Conservation (phyloP, 2,888 invertebrate genomes). For the Erebia aethiops region DNA sequence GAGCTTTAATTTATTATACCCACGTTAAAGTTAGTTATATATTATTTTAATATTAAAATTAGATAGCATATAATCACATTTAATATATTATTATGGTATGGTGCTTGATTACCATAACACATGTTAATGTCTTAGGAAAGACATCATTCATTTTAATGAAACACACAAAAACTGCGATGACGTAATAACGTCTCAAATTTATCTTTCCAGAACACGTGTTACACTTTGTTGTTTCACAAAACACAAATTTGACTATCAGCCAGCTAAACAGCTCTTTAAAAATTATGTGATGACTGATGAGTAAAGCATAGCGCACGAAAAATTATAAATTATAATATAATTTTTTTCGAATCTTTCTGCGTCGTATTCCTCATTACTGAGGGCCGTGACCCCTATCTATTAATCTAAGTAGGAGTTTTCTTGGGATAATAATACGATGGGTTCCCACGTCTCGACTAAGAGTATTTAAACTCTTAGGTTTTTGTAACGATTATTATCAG, state of each 20-base stretch:
- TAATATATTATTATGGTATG: constrained; percentile 15
- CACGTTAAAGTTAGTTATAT: constrained; percentile 25
- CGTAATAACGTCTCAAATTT: constrained; percentile 52
- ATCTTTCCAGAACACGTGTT: constrained; percentile 55
- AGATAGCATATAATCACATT: constrained; percentile 20
- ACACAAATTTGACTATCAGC: constrained; percentile 48
- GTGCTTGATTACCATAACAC: constrained; percentile 37
- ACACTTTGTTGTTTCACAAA: constrained; percentile 61
- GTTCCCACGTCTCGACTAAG: too few relatives aligned
- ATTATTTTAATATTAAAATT: constrained; percentile 32
- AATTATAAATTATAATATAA: too few relatives aligned
- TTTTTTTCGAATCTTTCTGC: too few relatives aligned
- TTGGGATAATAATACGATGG: too few relatives aligned
- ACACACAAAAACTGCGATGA: constrained; percentile 46
- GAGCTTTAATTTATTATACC: constrained; percentile 28
- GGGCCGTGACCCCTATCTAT: too few relatives aligned
- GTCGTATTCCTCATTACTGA: too few relatives aligned
- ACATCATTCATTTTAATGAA: constrained; percentile 37
- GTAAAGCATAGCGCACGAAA: background rate
- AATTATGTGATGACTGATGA: background rate
- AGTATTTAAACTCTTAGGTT: too few relatives aligned
- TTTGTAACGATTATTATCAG: too few relatives aligned
- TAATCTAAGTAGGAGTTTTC: too few relatives aligned
- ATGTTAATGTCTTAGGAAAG: constrained; percentile 33
- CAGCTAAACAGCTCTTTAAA: constrained; percentile 62